phyloP scores from a whole-genome alignment of 2,113 vertebrate genomes.

The Hystrix cristata region DNA sequence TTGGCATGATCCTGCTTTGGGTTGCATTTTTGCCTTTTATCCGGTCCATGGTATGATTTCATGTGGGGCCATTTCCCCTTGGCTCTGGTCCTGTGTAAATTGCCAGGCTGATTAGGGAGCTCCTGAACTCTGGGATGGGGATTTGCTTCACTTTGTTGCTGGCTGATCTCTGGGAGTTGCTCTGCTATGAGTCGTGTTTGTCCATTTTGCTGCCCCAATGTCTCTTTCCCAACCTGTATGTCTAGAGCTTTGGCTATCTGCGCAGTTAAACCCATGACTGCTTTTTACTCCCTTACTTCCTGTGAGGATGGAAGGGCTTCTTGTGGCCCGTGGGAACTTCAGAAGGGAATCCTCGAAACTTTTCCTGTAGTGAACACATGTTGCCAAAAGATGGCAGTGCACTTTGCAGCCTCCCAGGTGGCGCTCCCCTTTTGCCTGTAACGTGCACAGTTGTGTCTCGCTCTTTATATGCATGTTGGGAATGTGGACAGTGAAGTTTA shows the following conservation, averaged over 20 bases:
- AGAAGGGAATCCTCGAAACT: background rate
- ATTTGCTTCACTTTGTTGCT: background rate
- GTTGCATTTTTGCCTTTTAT: constrained; percentile 55
- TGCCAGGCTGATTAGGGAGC: constrained; percentile 40
- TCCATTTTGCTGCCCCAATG: background rate
- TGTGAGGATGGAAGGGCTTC: background rate
- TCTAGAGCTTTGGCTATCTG: background rate
- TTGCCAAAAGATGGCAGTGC: constrained; percentile 81
- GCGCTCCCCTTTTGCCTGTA: background rate
- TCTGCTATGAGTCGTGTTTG: background rate
- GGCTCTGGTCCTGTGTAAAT: constrained; percentile 46
- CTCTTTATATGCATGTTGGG: background rate
- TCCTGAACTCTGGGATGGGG: background rate
- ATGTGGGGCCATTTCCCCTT: background rate
- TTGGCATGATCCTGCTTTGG: background rate
- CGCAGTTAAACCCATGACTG: background rate
- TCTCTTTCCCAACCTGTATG: background rate
- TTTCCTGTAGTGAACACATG: constrained; percentile 67
- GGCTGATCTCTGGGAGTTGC: background rate
- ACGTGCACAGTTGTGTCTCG: background rate
- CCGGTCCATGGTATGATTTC: background rate
- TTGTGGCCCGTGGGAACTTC: background rate
- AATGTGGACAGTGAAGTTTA: constrained; percentile 50
- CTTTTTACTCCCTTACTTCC: background rate
- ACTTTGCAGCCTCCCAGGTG: constrained; percentile 6